phyloP scores from a whole-genome alignment of 1,140 invertebrate species.

The Diabrotica undecimpunctata region DNA sequence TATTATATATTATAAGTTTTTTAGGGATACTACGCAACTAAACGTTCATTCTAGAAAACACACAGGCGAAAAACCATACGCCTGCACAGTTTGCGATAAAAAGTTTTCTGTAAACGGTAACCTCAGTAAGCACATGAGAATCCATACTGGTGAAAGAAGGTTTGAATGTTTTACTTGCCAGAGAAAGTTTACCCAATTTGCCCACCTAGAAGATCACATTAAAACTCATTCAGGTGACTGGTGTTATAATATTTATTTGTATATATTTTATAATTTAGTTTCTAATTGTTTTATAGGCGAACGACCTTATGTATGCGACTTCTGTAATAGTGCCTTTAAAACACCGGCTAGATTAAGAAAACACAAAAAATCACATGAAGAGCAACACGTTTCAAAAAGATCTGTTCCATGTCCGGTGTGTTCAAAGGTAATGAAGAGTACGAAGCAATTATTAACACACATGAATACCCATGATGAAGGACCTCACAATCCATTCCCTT shows the following conservation, averaged over 20 bases:
- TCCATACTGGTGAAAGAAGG: constrained; percentile 40
- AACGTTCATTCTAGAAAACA: constrained; percentile 52
- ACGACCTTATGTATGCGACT: constrained; percentile 35
- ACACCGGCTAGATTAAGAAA: constrained; percentile 37
- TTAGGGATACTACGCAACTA: constrained; percentile 37
- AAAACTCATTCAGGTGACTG: constrained; percentile 38
- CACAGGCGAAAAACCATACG: constrained; percentile 74
- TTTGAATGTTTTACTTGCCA: constrained; percentile 39
- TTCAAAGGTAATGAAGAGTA: constrained; percentile 31
- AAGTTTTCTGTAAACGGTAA: constrained; percentile 44
- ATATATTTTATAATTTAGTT: too few species aligned
- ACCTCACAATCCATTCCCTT: constrained; percentile 32
- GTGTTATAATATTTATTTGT: not conserved
- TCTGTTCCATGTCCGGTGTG: constrained; percentile 35
- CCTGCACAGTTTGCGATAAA: constrained; percentile 76
- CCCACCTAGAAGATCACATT: constrained; percentile 42
- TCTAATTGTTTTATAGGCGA: constrained; percentile 27
- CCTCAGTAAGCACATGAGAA: constrained; percentile 41
- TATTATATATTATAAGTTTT: not conserved
- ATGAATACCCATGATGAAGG: constrained; percentile 31
- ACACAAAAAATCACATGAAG: constrained; percentile 37
- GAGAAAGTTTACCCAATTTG: constrained; percentile 40
- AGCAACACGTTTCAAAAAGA: constrained; percentile 23
- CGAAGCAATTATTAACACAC: constrained; percentile 33
- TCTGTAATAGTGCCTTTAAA: constrained; percentile 38